Percentiles rank a stretch among this genome's conserved stretches.
phyloP scores from a whole-genome alignment of 2,113 vertebrate species.

The Etheostoma cragini region DNA sequence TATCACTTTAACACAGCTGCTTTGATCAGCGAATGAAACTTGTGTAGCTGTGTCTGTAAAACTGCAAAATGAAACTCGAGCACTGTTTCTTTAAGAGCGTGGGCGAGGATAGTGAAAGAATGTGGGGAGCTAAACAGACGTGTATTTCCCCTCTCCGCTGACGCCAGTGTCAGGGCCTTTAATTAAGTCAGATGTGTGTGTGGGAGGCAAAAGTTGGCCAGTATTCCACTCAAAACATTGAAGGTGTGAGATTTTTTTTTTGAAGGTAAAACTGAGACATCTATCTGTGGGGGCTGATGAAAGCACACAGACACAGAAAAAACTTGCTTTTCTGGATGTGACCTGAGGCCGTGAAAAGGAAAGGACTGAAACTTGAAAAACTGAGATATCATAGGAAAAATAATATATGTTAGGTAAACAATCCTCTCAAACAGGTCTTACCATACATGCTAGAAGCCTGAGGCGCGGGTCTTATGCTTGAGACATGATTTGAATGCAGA shows the following conservation, averaged over 20 bases:
- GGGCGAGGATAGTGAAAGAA: slow-evolving; percentile 59
- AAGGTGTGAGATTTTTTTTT: slow-evolving; percentile 28
- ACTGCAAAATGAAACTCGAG: slow-evolving; percentile 34
- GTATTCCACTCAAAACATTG: slow-evolving; percentile 34
- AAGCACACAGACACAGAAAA: slow-evolving; percentile 9
- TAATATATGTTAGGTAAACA: slow-evolving; percentile 11
- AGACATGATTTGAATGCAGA: slow-evolving; percentile 2
- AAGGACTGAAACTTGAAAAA: slow-evolving; percentile 18
- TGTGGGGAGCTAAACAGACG: slow-evolving; percentile 25
- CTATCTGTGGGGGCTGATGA: slow-evolving; percentile 23
- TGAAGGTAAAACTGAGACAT: slow-evolving; percentile 21
- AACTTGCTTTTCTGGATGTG: slow-evolving; percentile 29
- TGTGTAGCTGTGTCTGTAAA: slow-evolving; percentile 25
- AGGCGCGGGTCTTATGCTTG: slow-evolving; percentile 1
- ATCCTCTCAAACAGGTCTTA: not conserved
- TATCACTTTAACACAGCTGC: slow-evolving; percentile 7
- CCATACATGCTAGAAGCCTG: slow-evolving; percentile 25
- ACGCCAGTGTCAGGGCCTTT: slow-evolving; percentile 44
- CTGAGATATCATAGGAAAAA: not conserved
- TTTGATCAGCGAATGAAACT: slow-evolving; percentile 48
- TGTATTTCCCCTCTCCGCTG: slow-evolving; percentile 44
- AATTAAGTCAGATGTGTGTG: slow-evolving; percentile 46
- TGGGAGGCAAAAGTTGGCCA: slow-evolving; percentile 45
- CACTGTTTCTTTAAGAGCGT: slow-evolving; percentile 44
- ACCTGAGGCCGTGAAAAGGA: slow-evolving; percentile 14